Evolutionary conservation across 2,888 invertebrate species (phyloP), one percentile per base, ranked within the genome.

Genomic region (Rosalia funebris): DNA sequence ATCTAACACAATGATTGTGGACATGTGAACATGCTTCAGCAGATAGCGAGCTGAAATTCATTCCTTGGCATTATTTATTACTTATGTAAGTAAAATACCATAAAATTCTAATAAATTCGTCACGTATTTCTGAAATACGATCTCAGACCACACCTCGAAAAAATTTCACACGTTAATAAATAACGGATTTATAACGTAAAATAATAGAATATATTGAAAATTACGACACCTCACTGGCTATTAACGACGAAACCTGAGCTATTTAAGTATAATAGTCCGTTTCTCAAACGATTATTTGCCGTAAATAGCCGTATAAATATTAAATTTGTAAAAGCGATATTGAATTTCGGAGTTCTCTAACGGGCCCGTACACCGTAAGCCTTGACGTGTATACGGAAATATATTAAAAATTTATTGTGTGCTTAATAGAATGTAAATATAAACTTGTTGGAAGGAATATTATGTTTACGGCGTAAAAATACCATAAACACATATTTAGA

Each of bases 401-500:
- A 42, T 41, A 39, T 42, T 42, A 32, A 53, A 53, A 53, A 42
- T 39, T 50, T 39, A 39, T 42, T 10, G 37, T 41, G 25, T 10
- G 52, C 41, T 17, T 53, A 42, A 53, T 42, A 46, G 53, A 53
- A 53, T 53, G 41, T 53, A 53, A 53, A 53, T 53, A 42, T 34
- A 41, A 42, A 53, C 53, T 41, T 16, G 31, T 32, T 53, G 31
- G 53, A 50, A 25, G 1, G 34, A 34, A 42, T 46, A 46, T 32
- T 41, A 42, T 53, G 53, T 53, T 53, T 53, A 53, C 32, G 41
- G 42, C 15, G 42, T 42, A 53, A 53, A 53, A 47, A 53, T 25
- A 32, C 42, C 20, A 53, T 53, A 53, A 53, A 53, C 53, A 53
- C 53, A 53, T 53, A 53, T 53, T 53, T 53, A 41, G 42, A 53